phyloP scores from a whole-genome alignment of 2,797 vertebrate species.

The Coilia nasus region DNA sequence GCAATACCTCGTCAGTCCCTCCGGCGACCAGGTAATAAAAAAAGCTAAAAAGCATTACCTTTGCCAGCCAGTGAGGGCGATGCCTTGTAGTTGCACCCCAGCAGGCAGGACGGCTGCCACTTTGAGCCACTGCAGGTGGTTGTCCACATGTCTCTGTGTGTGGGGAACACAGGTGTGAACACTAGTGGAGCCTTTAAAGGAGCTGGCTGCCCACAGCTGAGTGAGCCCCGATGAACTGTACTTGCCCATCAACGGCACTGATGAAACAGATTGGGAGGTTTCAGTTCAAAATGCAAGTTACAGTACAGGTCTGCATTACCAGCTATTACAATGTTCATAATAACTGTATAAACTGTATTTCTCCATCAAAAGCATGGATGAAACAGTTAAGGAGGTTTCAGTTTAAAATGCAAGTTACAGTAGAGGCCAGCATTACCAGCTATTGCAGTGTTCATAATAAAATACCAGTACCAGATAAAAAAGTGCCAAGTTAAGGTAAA shows the following conservation, averaged over 20 bases:
- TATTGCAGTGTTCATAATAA: neutral
- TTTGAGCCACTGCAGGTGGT: constrained; percentile 87
- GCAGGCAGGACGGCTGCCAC: constrained; percentile 74
- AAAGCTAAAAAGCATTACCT: constrained; percentile 71
- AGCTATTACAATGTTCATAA: neutral
- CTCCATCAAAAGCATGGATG: constrained; percentile 82
- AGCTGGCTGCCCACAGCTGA: constrained; percentile 90
- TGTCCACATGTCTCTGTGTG: constrained; percentile 88
- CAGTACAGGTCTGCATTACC: neutral
- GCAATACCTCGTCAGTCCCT: too few species aligned
- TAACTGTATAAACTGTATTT: constrained; percentile 78
- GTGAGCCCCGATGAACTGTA: constrained; percentile 81
- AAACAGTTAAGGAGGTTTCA: constrained; percentile 21
- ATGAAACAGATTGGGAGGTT: constrained; percentile 23
- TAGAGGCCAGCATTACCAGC: neutral
- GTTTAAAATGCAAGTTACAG: neutral
- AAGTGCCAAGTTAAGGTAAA: neutral
- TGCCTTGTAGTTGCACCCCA: constrained; percentile 76
- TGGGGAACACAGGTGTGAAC: constrained; percentile 80
- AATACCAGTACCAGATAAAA: neutral
- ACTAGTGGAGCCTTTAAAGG: constrained; percentile 93
- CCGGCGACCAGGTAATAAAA: too few species aligned
- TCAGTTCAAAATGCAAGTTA: neutral
- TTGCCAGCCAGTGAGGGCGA: constrained; percentile 94
- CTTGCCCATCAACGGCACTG: constrained; percentile 86